Evolutionary conservation across 2,888 invertebrate species (phyloP).

Genomic region (Parnassius apollo): DNA sequence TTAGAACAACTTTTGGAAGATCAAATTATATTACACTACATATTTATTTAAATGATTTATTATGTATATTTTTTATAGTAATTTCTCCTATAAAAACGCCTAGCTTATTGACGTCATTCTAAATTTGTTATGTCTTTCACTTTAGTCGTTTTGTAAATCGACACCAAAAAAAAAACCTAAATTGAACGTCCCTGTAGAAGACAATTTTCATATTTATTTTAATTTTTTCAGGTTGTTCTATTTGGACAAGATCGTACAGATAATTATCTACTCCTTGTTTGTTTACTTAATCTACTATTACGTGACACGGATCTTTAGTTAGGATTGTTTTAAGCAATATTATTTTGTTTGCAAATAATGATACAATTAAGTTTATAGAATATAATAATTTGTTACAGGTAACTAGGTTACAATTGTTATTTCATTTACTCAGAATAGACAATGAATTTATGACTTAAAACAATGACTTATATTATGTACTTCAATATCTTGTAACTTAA

Average conservation of each 20-base stretch:
- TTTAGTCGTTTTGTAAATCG: no score
- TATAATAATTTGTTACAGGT: not conserved
- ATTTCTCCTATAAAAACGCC: no score
- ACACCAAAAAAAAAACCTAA: no score
- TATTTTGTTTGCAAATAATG: not conserved
- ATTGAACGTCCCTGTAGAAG: not conserved
- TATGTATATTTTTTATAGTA: no score
- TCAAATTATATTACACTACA: no score
- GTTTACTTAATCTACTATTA: slow-evolving; percentile 50
- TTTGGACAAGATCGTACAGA: slow-evolving; percentile 60
- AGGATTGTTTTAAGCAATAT: slow-evolving; percentile 2
- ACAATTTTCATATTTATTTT: not conserved
- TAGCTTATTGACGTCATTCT: no score
- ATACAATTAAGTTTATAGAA: not conserved
- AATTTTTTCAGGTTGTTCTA: slow-evolving; percentile 69
- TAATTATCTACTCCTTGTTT: slow-evolving; percentile 41
- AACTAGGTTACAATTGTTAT: not conserved
- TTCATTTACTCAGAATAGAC: not conserved
- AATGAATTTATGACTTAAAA: no score
- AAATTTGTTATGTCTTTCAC: no score
- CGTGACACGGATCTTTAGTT: slow-evolving; percentile 32
- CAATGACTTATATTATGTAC: no score
- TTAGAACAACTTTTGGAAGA: no score
- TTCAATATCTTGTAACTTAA: no score
- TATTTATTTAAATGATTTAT: no score